These are phyloP conservation scores for Dermochelys coriacea DNA, from an alignment of 2,797 vertebrate species.

Conservation along the genomic window DNA sequence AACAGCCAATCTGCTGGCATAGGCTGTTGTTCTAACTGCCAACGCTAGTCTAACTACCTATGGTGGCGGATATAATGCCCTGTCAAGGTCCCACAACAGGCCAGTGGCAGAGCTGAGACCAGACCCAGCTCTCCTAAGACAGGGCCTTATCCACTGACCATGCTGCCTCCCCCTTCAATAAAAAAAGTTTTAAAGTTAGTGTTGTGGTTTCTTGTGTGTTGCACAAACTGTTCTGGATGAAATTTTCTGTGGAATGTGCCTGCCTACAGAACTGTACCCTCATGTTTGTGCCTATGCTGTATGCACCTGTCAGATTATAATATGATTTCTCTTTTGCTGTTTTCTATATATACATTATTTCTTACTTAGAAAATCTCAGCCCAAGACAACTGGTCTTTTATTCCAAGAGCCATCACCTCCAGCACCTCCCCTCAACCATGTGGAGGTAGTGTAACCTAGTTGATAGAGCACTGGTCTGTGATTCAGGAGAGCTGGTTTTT, in stretches of 20 bases:
- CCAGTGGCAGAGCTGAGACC: not conserved
- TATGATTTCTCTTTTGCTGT: not conserved
- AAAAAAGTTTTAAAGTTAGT: not conserved
- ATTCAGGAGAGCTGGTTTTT: not conserved
- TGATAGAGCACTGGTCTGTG: not conserved
- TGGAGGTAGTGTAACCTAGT: not conserved
- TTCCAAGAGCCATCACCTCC: not conserved
- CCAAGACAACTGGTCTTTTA: not conserved
- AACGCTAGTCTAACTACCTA: not conserved
- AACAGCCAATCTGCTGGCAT: not conserved
- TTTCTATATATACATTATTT: not conserved
- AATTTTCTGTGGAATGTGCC: rapidly evolving
- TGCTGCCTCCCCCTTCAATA: not conserved
- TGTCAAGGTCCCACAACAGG: not conserved
- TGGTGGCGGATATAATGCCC: not conserved
- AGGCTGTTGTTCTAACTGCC: not conserved
- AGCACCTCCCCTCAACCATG: not conserved
- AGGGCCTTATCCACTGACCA: not conserved
- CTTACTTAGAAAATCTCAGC: not conserved
- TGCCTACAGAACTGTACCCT: not conserved
- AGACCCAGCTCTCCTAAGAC: not conserved
- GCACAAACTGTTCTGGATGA: rapidly evolving
- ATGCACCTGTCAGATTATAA: rapidly evolving
- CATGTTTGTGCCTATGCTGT: rapidly evolving
- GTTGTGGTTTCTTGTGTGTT: not conserved